phyloP scores from a whole-genome alignment of 2,797 vertebrate genomes.

The Coranthus polyacanthus region DNA sequence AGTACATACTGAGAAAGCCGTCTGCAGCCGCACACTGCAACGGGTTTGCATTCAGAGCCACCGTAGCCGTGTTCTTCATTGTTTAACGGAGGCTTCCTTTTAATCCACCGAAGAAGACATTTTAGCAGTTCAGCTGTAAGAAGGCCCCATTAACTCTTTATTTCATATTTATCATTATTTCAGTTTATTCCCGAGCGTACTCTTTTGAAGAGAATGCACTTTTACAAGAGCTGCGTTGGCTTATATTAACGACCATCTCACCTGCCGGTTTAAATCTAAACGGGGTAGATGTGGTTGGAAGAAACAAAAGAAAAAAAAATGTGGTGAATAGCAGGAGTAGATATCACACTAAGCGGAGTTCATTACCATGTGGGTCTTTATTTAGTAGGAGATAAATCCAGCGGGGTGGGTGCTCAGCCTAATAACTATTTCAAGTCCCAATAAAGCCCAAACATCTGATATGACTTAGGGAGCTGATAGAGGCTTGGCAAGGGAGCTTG shows the following conservation, averaged over 20 bases:
- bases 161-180: conserved; percentile 47
- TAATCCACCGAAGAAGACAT: conserved; percentile 42
- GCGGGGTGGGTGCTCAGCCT: conserved; percentile 61
- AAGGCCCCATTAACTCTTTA: conserved; percentile 39
- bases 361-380: conserved; percentile 62
- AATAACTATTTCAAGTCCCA: conserved; percentile 76
- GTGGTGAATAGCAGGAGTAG: conserved; percentile 45
- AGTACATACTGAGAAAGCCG: conserved; percentile 35
- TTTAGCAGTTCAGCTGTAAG: conserved; percentile 29
- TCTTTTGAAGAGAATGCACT: conserved; percentile 10
- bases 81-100: conserved; percentile 43
- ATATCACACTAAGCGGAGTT: conserved; percentile 49
- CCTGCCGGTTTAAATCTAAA: conserved; percentile 42
- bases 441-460: conserved; percentile 80
- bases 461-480: conserved; percentile 70
- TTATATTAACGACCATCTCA: conserved; percentile 40
- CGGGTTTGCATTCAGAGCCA: conserved; percentile 28
- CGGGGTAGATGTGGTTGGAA: conserved; percentile 38
- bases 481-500: conserved; percentile 56
- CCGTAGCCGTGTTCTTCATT: conserved; percentile 19
- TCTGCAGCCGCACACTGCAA: conserved; percentile 34
- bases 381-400: conserved; percentile 65
- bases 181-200: too few species aligned
- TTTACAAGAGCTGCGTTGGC: conserved; percentile 29
- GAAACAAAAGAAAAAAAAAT: conserved; percentile 37